Percentiles rank a stretch among this genome's conserved stretches.
Conservation (phyloP, 2,113 vertebrate genomes). For the Seriola quinqueradiata region DNA sequence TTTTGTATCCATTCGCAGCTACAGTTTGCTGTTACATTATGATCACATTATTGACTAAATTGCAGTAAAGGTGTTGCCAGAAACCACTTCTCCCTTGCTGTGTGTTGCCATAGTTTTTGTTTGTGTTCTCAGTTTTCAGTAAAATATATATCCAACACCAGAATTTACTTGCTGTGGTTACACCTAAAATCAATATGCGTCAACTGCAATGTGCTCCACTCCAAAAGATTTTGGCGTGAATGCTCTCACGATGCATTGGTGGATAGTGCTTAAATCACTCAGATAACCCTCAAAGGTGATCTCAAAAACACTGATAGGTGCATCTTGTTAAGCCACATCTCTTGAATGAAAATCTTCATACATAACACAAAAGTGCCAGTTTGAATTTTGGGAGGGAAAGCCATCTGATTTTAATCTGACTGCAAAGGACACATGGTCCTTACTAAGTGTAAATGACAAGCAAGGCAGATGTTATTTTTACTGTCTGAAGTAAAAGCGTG, state of each 20-base stretch:
- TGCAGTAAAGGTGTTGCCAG: neutral
- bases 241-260: neutral
- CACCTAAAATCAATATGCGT: neutral
- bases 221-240: neutral
- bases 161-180: neutral
- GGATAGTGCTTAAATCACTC: neutral
- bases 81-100: too few relatives aligned
- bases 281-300: neutral
- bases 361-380: neutral
- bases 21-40: neutral
- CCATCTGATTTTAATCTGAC: too few relatives aligned
- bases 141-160: too few relatives aligned
- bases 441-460: too few relatives aligned
- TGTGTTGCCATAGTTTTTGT: too few relatives aligned
- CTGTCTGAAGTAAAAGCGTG: too few relatives aligned
- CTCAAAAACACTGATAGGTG: neutral
- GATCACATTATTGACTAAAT: constrained; percentile 1
- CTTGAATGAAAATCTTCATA: neutral
- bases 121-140: neutral
- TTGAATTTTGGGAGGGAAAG: neutral
- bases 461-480: too few relatives aligned
- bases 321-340: neutral
- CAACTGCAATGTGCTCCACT: too few relatives aligned
- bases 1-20: constrained; percentile 17
- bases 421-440: neutral